phyloP scores from a whole-genome alignment of 37 sponge, comb jelly and placozoan species.

The Oscarella lobularis region DNA sequence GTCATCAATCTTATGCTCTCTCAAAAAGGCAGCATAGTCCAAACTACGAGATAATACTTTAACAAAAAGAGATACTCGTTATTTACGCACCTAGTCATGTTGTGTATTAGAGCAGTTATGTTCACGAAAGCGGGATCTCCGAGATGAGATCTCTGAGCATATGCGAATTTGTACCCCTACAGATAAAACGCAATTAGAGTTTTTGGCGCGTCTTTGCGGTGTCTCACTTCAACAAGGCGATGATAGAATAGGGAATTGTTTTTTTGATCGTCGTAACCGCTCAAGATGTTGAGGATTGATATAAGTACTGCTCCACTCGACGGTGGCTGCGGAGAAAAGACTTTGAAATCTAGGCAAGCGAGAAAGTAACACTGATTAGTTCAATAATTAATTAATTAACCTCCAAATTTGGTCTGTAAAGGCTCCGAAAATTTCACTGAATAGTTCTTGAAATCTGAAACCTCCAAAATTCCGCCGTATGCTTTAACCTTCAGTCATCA shows the following conservation, averaged over 20 bases:
- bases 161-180: conserved; percentile 56
- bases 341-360: conserved; percentile 15
- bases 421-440: conserved; percentile 20
- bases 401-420: conserved; percentile 10
- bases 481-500: not conserved
- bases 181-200: not conserved
- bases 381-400: no score
- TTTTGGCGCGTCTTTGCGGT: no score
- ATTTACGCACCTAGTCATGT: not conserved
- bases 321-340: conserved; percentile 41
- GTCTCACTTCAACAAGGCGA: conserved; percentile 36
- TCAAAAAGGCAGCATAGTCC: not conserved
- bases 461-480: conserved; percentile 43
- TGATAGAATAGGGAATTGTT: conserved; percentile 14
- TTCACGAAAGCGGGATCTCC: no score
- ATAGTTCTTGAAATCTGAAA: conserved; percentile 43
- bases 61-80: not conserved
- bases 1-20: no score
- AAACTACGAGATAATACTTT: conserved; percentile 3
- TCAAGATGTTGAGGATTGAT: conserved; percentile 46
- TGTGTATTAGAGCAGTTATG: no score
- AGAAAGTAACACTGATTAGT: no score
- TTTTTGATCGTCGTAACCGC: conserved; percentile 15
- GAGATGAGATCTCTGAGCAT: conserved; percentile 32
- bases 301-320: conserved; percentile 56